Conservation (phyloP, 2,113 vertebrate species). For the Channa maculata region DNA sequence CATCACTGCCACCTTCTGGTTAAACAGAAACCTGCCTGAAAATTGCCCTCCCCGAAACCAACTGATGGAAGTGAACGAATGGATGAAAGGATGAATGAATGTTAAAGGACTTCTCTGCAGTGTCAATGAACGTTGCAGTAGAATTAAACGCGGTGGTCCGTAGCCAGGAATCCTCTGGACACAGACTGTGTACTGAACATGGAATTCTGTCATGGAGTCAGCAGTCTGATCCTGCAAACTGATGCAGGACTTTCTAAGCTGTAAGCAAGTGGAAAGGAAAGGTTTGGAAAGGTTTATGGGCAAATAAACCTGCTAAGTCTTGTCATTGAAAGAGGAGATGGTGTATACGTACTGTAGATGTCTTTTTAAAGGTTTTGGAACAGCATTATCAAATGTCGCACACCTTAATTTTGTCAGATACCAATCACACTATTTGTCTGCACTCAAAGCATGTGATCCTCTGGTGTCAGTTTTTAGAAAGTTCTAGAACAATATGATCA, state of each 20-base stretch:
- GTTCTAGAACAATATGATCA: constrained; percentile 27
- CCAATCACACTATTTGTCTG: constrained; percentile 38
- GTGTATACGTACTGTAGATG: constrained; percentile 24
- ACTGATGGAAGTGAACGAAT: constrained; percentile 10
- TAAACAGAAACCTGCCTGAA: constrained; percentile 32
- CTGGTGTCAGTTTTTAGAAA: constrained; percentile 28
- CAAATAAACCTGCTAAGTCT: constrained; percentile 14
- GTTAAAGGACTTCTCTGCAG: constrained; percentile 25
- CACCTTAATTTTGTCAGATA: constrained; percentile 2
- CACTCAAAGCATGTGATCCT: constrained; percentile 13
- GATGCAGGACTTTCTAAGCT: constrained; percentile 9
- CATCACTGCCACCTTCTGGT: constrained; percentile 54
- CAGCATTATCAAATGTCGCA: constrained; percentile 3
- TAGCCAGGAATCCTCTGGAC: constrained; percentile 8
- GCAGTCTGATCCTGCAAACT: constrained; percentile 1
- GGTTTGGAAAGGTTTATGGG: constrained; percentile 40
- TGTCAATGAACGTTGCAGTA: constrained; percentile 18
- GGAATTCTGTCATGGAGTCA: constrained; percentile 16
- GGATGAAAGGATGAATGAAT: constrained; percentile 21
- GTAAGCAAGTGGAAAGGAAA: constrained; percentile 6
- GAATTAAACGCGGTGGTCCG: constrained; percentile 9
- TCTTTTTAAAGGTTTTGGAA: constrained; percentile 26
- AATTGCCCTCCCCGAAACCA: constrained; percentile 9
- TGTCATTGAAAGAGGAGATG: constrained; percentile 25
- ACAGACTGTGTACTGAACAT: constrained; percentile 28